Conservation (phyloP, 2,888 invertebrate genomes). For the Epirrita christyi region DNA sequence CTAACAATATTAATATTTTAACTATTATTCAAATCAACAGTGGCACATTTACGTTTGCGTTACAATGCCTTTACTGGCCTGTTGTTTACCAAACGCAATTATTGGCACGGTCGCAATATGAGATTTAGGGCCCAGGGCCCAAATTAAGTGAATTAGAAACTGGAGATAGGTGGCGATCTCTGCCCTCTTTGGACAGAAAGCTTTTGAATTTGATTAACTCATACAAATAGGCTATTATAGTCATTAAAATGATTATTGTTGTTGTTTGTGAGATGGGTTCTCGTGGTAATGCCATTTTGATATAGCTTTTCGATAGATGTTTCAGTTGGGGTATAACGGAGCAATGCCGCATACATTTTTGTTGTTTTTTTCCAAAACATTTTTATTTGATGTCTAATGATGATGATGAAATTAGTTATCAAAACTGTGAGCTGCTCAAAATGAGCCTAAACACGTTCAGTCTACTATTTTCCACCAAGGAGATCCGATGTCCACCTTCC, state of each 20-base stretch:
- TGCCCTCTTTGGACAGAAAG: constrained; percentile 39
- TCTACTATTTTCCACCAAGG: too few relatives aligned
- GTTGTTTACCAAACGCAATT: constrained; percentile 79
- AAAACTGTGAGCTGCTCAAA: too few relatives aligned
- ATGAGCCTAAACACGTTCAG: too few relatives aligned
- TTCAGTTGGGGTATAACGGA: too few relatives aligned
- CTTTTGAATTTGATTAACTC: constrained; percentile 35
- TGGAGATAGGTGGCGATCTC: constrained; percentile 56
- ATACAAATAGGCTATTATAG: constrained; percentile 19
- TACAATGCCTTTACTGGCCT: constrained; percentile 9
- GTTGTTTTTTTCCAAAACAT: too few relatives aligned
- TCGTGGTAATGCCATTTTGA: not conserved
- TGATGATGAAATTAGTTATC: too few relatives aligned
- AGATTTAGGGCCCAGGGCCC: constrained; percentile 69
- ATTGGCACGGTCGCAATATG: constrained; percentile 78
- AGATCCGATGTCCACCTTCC: too few relatives aligned
- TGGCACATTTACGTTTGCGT: constrained; percentile 22
- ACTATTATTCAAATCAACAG: not conserved
- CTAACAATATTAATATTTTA: too few relatives aligned
- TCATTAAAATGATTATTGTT: constrained; percentile 9
- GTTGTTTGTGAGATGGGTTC: not conserved
- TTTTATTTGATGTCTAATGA: too few relatives aligned
- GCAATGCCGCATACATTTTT: too few relatives aligned
- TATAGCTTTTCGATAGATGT: too few relatives aligned
- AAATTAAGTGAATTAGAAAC: constrained; percentile 82